These are phyloP conservation scores for Coboldia fuscipes DNA, from an alignment of 1,140 invertebrate species.

Conservation along the genomic window DNA sequence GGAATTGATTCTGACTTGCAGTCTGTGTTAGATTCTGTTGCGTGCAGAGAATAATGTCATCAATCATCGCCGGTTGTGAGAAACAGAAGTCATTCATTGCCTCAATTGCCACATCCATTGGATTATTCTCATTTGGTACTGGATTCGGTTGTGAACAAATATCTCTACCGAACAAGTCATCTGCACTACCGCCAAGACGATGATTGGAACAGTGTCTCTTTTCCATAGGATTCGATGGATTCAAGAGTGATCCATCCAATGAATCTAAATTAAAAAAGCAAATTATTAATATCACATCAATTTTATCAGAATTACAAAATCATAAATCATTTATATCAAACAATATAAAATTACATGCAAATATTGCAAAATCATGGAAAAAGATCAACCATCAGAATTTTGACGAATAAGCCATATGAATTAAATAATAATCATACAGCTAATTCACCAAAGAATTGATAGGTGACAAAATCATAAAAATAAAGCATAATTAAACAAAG, in stretches of 20 bases:
- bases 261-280: no score
- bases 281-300: no score
- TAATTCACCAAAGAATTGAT: slow-evolving; percentile 23
- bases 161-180: no score
- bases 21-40: slow-evolving; percentile 44
- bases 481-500: slow-evolving; percentile 3
- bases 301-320: no score
- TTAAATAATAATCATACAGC: slow-evolving; percentile 16
- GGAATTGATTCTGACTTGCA: slow-evolving; percentile 34
- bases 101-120: slow-evolving; percentile 7
- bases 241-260: no score
- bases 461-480: slow-evolving; percentile 6
- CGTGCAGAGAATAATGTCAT: slow-evolving; percentile 59
- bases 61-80: slow-evolving; percentile 68
- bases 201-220: no score
- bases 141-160: slow-evolving; percentile 19
- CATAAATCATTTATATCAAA: no score
- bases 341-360: no score
- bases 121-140: background rate
- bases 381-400: slow-evolving; percentile 20
- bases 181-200: no score
- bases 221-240: no score
- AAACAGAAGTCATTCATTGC: slow-evolving; percentile 34
- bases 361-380: no score
- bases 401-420: slow-evolving; percentile 22